Conservation (phyloP, 2,113 vertebrate genomes). For the Piaya cayana region DNA sequence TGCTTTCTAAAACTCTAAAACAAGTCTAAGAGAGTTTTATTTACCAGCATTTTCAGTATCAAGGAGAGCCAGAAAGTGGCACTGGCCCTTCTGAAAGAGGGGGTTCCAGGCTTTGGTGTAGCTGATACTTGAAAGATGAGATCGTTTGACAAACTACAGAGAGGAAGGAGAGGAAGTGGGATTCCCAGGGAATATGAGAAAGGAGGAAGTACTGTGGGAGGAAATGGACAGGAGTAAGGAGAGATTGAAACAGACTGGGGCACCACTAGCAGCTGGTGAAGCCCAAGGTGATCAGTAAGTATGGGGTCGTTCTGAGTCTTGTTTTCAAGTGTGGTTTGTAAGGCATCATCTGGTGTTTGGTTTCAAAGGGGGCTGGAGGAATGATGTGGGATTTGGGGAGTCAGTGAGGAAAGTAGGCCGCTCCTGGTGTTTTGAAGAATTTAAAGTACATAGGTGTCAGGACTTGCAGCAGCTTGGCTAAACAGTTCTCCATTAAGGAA, state of each 20-base stretch:
- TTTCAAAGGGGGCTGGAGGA: background rate
- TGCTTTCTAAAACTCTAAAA: too few relatives aligned
- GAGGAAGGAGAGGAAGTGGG: too few relatives aligned
- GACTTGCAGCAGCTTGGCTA: background rate
- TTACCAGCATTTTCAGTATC: too few relatives aligned
- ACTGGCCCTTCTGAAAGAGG: rapidly evolving
- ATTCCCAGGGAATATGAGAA: background rate
- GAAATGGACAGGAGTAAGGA: rapidly evolving
- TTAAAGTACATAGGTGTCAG: background rate
- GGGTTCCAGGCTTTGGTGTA: background rate
- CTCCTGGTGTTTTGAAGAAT: background rate
- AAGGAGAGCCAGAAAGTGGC: rapidly evolving
- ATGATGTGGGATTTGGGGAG: background rate
- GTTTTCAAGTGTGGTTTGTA: background rate
- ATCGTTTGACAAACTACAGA: background rate
- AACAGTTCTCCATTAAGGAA: background rate
- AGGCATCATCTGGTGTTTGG: background rate
- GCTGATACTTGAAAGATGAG: background rate
- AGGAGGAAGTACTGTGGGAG: background rate
- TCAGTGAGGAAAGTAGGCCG: background rate
- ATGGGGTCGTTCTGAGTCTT: background rate
- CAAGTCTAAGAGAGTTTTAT: too few relatives aligned
- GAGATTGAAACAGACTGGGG: rapidly evolving
- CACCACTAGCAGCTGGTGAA: rapidly evolving
- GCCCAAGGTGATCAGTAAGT: too few relatives aligned